Percentiles rank a stretch among this genome's conserved stretches.
These are phyloP conservation scores for Timema podura DNA, from an alignment of 2,888 invertebrate species.

Conservation along the genomic window DNA sequence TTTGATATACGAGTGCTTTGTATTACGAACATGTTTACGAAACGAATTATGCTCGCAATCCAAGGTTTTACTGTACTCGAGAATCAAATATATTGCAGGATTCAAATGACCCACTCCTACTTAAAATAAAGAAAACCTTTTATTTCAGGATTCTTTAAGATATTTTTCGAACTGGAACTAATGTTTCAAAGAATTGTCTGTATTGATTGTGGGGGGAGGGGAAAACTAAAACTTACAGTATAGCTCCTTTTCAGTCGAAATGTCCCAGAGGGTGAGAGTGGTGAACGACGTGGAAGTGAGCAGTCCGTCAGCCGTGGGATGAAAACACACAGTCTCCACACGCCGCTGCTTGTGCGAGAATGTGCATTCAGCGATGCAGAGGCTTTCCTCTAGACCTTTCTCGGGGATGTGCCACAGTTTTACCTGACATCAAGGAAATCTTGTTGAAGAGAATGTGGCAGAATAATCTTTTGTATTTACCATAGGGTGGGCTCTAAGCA, in stretches of 20 bases:
- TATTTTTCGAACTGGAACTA: no score
- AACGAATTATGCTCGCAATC: no score
- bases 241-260: conserved; percentile 74
- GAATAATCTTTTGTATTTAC: not conserved
- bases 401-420: conserved; percentile 90
- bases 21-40: no score
- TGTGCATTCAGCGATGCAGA: conserved; percentile 73
- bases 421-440: conserved; percentile 51
- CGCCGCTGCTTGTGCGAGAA: conserved; percentile 78
- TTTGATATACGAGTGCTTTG: no score
- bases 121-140: no score
- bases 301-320: conserved; percentile 86
- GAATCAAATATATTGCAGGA: no score
- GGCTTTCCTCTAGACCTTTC: conserved; percentile 69
- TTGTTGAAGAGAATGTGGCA: not conserved
- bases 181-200: no score
- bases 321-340: conserved; percentile 87
- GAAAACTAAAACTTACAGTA: conserved; percentile 55
- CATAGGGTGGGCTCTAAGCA: not conserved
- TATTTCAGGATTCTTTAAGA: no score
- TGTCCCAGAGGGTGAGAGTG: conserved; percentile 80
- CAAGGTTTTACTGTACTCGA: no score
- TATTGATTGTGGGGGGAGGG: no score
- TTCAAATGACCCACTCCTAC: no score
- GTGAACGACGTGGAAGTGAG: conserved; percentile 81